Evolutionary conservation across 2,888 invertebrate genomes (phyloP), one percentile per base, ranked within the genome.

Genomic region (Stomorhina lunata): DNA sequence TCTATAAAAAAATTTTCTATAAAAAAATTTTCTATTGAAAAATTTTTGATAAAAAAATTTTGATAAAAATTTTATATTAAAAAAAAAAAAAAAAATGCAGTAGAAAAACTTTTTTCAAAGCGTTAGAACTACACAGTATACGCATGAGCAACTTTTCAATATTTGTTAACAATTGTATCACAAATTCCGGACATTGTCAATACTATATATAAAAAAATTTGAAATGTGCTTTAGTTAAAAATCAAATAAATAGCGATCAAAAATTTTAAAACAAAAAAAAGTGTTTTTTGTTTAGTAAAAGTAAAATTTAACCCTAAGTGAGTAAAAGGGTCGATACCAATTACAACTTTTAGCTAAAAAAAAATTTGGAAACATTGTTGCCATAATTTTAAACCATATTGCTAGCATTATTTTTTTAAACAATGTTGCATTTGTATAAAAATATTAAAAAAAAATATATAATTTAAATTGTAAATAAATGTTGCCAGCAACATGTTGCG

Each of bases 81-180:
- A n/a, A n/a, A n/a, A n/a, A n/a, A n/a, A n/a, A n/a, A n/a, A n/a
- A n/a, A n/a, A n/a, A n/a, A n/a, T n/a, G n/a, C n/a, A n/a, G n/a
- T 37, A 10, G n/a, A n/a, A n/a, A n/a, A n/a, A n/a, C n/a, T n/a
- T n/a, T n/a, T n/a, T n/a, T n/a, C n/a, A n/a, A n/a, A n/a, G n/a
- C n/a, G n/a, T n/a, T n/a, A n/a, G n/a, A n/a, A n/a, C n/a, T n/a
- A n/a, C n/a, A n/a, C n/a, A n/a, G n/a, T 61, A 61, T 72, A 37
- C 34, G 25, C 29, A 29, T 61, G 37, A 61, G 37, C 34, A 37
- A 61, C 9, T 72, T 34, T 20, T 71, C 45, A 17, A 71, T 45
- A 59, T 59, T 45, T 57, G 17, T 17, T 27, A 40, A 7, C 34
- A 40, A 27, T 37, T 27, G 17, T 34, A 34, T 4, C 17, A 20